Base-by-base conservation (phyloP, 64 coral and sea anemone species). In the Astreopora myriophthalma region DNA sequence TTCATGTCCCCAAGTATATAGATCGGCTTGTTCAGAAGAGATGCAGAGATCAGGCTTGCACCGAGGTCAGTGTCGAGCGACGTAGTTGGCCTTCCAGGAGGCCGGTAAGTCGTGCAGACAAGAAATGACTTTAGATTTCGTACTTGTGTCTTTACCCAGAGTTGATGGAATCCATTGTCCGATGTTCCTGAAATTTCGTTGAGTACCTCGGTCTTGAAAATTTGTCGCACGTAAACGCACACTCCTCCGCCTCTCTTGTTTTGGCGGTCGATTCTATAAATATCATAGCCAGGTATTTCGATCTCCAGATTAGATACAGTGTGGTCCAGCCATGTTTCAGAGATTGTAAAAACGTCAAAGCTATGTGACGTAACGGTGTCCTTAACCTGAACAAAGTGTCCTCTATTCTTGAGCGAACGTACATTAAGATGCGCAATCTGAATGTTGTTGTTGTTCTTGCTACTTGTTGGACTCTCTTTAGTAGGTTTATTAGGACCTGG, bases 341-440 rank as follows among this genome's bases (percentile, higher is more conserved):
- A 89, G 52, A 89, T 76, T 40, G 87, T 89, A 62, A 92, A 92
- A 25, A 92, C 26, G 69, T 92, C 90, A 28, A 76, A 92, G 11
- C 86, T 63, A 61, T 86, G 85, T 40, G 69, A 75, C 16, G 80
- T 60, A 55, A 92, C 90, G 24, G 28, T 85, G 24, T 92, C 90
- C 48, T 92, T 92, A 44, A 85, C 90, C 55, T 75, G 90, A 57
- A 92, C 73, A 57, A 85, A 85, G 27, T 92, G 90, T 34, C 73
- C 90, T 74, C 90, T 85, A 60, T 74, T 10, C 44, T 92, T 92
- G 23, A 85, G 79, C 49, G 90, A 92, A 23, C 89, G 66, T 71
- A 85, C 80, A 42, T 75, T 92, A 34, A 92, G 90, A 74, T 85
- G 90, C 46, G 90, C 90, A 42, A 92, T 92, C 75, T 92, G 73